These are phyloP conservation scores for Amblyopsis hoosieri DNA, from an alignment of 2,797 vertebrate genomes.

Conservation along the genomic window DNA sequence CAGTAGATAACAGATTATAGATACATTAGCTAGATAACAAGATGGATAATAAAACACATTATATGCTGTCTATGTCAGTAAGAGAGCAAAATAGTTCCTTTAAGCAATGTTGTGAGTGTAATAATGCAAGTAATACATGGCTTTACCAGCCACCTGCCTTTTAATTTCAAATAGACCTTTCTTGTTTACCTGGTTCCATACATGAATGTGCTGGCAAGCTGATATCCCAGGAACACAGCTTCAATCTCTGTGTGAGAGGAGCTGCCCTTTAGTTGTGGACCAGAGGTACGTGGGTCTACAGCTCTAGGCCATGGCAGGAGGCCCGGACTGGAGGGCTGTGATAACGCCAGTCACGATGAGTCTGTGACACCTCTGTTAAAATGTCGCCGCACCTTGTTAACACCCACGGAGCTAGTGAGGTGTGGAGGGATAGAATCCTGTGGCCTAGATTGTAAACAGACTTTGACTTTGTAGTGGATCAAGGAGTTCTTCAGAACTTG, in stretches of 20 bases:
- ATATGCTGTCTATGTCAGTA: too few species aligned
- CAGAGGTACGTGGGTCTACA: slow-evolving; percentile 4
- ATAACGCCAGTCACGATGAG: slow-evolving; percentile 41
- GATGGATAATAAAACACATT: background rate
- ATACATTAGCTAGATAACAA: too few species aligned
- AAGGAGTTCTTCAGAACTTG: too few species aligned
- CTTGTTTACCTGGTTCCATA: background rate
- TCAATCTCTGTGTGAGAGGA: background rate
- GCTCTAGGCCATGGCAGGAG: slow-evolving; percentile 28
- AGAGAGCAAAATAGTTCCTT: background rate
- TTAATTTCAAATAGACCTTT: background rate
- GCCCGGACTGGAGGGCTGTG: slow-evolving; percentile 36
- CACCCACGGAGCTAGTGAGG: slow-evolving; percentile 13
- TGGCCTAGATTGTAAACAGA: background rate
- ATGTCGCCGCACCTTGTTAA: slow-evolving; percentile 33
- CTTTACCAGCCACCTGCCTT: background rate
- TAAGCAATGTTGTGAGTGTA: background rate
- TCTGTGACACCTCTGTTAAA: slow-evolving; percentile 23
- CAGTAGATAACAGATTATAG: too few species aligned
- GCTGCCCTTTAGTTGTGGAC: slow-evolving; percentile 21
- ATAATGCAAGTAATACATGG: background rate
- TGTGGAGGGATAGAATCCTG: slow-evolving; percentile 24
- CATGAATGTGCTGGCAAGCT: slow-evolving; percentile 2
- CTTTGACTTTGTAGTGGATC: background rate
- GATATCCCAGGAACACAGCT: slow-evolving; percentile 9